A percentile compares a stretch with the other conserved stretches of the same genome.
Evolutionary conservation across 2,113 vertebrate species (phyloP).

Genomic region (Amazona guildingii): DNA sequence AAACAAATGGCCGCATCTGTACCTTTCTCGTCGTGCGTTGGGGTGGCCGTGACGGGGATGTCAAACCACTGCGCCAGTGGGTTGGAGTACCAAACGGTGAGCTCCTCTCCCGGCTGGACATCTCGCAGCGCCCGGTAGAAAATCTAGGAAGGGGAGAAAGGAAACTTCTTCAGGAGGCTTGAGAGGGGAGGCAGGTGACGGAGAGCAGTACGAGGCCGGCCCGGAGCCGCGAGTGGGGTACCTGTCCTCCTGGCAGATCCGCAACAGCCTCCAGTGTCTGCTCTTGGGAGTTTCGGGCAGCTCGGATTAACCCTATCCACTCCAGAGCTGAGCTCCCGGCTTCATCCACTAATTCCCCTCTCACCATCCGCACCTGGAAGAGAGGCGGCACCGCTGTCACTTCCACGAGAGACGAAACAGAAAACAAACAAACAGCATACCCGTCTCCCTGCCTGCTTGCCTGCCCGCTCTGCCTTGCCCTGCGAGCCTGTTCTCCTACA

Average conservation of each 20-base stretch:
- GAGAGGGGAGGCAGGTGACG: background rate
- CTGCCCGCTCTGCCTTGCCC: background rate
- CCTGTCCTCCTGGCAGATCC: conserved; percentile 96
- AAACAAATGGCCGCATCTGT: background rate
- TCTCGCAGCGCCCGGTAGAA: conserved; percentile 92
- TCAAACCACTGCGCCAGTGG: conserved; percentile 94
- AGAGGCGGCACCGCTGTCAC: conserved; percentile 26
- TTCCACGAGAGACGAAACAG: background rate
- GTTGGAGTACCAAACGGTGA: conserved; percentile 96
- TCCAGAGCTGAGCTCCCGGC: conserved; percentile 87
- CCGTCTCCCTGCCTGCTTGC: background rate
- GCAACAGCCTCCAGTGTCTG: conserved; percentile 95
- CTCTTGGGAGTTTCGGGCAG: conserved; percentile 91
- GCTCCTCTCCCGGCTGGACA: conserved; percentile 92
- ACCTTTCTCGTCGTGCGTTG: conserved; percentile 99
- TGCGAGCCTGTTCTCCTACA: background rate
- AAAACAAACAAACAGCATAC: background rate
- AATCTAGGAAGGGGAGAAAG: conserved; percentile 77
- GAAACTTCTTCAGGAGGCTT: conserved; percentile 42
- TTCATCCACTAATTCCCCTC: conserved; percentile 94
- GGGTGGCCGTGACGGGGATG: conserved; percentile 92
- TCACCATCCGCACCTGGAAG: conserved; percentile 88
- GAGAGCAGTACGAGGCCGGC: background rate
- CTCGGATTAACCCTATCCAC: conserved; percentile 96
- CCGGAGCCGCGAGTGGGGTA: conserved; percentile 55